phyloP scores from a whole-genome alignment of 2,888 invertebrate species.

The Dryocosmus kuriphilus region DNA sequence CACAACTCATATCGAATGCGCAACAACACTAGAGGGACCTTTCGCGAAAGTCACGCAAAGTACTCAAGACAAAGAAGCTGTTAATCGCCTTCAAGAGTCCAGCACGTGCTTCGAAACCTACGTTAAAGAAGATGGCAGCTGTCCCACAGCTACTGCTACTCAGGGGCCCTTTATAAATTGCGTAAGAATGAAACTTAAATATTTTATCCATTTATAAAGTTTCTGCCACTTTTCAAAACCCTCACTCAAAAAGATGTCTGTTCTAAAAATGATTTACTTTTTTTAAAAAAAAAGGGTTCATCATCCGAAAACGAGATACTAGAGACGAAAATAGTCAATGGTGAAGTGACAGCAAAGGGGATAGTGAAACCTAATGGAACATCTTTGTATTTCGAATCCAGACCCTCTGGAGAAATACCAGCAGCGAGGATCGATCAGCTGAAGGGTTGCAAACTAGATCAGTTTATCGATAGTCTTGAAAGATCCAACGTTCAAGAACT shows the following conservation, averaged over 20 bases:
- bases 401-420: conserved; percentile 3
- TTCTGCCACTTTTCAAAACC: no score
- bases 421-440: not conserved
- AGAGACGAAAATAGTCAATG: not conserved
- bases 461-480: not conserved
- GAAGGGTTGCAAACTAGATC: conserved; percentile 4
- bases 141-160: conserved; percentile 45
- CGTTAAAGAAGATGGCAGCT: conserved; percentile 35
- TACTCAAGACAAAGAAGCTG: not conserved
- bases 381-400: not conserved
- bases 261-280: not conserved
- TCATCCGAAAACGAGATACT: not conserved
- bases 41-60: conserved; percentile 51
- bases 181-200: not conserved
- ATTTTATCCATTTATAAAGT: not conserved
- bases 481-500: not conserved
- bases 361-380: not conserved
- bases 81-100: not conserved
- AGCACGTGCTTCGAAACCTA: conserved; percentile 18
- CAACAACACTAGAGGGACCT: conserved; percentile 45
- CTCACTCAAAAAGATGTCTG: no score
- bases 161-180: not conserved
- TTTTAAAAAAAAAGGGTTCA: not conserved
- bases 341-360: not conserved
- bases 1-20: conserved; percentile 56